These are phyloP conservation scores for Plusia festucae DNA, from an alignment of 2,888 invertebrate species.

Conservation along the genomic window DNA sequence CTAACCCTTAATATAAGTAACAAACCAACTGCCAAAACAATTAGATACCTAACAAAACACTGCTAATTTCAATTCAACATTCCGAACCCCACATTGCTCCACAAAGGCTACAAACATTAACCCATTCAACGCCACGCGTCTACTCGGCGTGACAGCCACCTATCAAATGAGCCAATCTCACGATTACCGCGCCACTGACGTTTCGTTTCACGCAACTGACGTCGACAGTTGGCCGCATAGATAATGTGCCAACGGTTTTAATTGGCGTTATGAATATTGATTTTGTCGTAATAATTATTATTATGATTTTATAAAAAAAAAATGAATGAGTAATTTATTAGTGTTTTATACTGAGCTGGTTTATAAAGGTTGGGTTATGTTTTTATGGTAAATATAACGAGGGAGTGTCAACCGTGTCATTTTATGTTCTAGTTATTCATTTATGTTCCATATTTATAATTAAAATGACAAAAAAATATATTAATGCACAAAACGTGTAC, in stretches of 20 bases:
- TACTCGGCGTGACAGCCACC: conserved; percentile 66
- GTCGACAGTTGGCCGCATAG: conserved; percentile 81
- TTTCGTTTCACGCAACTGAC: conserved; percentile 84
- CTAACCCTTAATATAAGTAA: not conserved
- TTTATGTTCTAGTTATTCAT: conserved; percentile 1
- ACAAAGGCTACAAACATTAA: conserved; percentile 35
- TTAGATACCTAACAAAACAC: conserved; percentile 7
- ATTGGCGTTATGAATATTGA: conserved; percentile 62
- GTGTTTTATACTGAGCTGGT: conserved; percentile 4
- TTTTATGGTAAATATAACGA: not conserved
- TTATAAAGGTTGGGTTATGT: not conserved
- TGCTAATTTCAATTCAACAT: conserved; percentile 48
- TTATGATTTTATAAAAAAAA: conserved; percentile 6
- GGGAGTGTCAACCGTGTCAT: not conserved
- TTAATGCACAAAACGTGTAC: not conserved
- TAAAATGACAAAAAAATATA: not conserved
- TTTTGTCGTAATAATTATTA: conserved; percentile 26
- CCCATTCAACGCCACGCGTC: conserved; percentile 60
- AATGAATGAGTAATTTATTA: conserved; percentile 3
- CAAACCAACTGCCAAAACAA: not conserved
- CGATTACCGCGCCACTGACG: conserved; percentile 75
- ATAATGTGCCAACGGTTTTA: conserved; percentile 60
- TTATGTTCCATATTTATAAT: not conserved
- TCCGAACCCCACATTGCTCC: conserved; percentile 26
- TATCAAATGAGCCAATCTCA: conserved; percentile 80